Evolutionary conservation across 1,140 invertebrate genomes (phyloP).

Genomic region (Centruroides sculpturatus): DNA sequence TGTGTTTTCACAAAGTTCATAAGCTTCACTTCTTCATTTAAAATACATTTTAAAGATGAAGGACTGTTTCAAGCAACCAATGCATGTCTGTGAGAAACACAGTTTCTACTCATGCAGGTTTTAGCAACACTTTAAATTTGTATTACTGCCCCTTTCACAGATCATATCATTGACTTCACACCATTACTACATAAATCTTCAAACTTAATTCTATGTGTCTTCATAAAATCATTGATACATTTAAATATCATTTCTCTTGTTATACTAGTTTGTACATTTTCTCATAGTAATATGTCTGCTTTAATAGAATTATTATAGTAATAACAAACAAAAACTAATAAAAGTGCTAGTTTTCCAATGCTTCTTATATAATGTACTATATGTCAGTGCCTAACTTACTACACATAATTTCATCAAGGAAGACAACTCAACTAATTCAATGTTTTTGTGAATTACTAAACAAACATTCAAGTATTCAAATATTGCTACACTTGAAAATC

Average conservation of each 20-base stretch:
- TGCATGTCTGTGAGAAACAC: background rate
- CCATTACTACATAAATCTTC: background rate
- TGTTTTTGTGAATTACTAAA: too few relatives aligned
- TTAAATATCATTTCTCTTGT: background rate
- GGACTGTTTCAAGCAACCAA: background rate
- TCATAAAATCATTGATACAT: background rate
- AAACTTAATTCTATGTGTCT: background rate
- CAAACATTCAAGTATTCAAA: too few relatives aligned
- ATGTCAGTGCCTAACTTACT: too few relatives aligned
- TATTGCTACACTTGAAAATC: too few relatives aligned
- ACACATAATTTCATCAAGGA: too few relatives aligned
- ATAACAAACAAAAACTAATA: conserved; percentile 5
- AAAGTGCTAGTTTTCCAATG: background rate
- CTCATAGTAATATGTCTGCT: conserved; percentile 2
- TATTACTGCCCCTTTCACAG: background rate
- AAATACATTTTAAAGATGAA: background rate
- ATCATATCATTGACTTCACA: background rate
- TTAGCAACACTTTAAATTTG: background rate
- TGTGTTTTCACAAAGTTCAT: background rate
- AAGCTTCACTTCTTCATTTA: background rate
- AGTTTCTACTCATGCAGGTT: background rate
- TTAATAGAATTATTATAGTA: background rate
- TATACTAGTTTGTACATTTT: background rate
- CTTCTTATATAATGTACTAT: too few relatives aligned
- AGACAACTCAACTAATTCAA: too few relatives aligned